A percentile compares a stretch with the other conserved stretches of the same genome.
Evolutionary conservation across 2,888 invertebrate species (phyloP).

Genomic region (Drosophila anomelani): DNA sequence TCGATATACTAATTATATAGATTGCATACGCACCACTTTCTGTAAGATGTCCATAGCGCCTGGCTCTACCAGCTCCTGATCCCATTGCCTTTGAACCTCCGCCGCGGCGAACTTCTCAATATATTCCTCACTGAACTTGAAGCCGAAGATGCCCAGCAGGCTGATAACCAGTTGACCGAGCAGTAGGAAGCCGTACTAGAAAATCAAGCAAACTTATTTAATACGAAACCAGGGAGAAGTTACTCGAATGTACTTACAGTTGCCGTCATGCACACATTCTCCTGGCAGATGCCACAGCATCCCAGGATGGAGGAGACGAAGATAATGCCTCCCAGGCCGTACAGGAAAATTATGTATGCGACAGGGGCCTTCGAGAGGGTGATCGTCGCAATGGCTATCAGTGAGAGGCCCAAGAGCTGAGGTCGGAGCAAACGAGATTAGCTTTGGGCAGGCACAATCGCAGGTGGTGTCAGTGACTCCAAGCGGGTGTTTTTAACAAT

Average conservation of each 20-base stretch:
- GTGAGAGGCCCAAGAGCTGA: conserved; percentile 69
- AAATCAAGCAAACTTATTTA: background rate
- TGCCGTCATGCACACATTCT: conserved; percentile 74
- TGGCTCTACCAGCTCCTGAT: conserved; percentile 75
- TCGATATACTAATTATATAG: too few relatives aligned
- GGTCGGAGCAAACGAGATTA: conserved; percentile 27
- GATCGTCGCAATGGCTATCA: conserved; percentile 67
- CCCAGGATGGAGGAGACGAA: conserved; percentile 73
- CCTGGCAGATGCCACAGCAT: conserved; percentile 76
- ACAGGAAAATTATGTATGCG: conserved; percentile 65
- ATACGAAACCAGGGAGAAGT: too few relatives aligned
- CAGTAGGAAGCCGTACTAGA: conserved; percentile 90
- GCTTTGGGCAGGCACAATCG: conserved; percentile 2
- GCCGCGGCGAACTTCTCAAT: conserved; percentile 85
- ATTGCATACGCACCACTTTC: conserved; percentile 55
- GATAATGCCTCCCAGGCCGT: conserved; percentile 68
- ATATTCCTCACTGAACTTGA: conserved; percentile 87
- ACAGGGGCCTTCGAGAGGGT: conserved; percentile 61
- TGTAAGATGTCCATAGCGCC: conserved; percentile 79
- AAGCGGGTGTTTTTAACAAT: background rate
- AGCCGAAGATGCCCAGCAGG: conserved; percentile 88
- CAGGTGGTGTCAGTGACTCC: conserved; percentile 11
- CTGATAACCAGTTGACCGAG: conserved; percentile 89
- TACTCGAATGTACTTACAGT: conserved; percentile 62
- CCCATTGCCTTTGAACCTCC: conserved; percentile 85